Conservation (phyloP, 2,888 invertebrate species). For the Conomelus anceps region DNA sequence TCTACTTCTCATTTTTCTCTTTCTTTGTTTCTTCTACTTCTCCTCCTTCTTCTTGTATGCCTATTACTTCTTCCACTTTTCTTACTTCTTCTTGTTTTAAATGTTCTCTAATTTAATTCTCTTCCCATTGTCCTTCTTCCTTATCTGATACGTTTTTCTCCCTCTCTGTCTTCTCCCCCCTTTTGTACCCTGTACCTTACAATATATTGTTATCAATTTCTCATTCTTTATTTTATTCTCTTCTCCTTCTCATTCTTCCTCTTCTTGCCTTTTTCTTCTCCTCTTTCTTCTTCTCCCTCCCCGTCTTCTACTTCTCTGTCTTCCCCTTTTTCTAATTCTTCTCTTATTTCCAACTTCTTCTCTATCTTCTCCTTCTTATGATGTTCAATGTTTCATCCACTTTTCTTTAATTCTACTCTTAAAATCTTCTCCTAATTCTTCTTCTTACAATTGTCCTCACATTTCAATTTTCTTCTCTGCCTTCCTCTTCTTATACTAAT, state of each 20-base stretch:
- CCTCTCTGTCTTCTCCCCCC: too few relatives aligned
- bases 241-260: background rate
- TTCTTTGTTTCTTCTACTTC: too few relatives aligned
- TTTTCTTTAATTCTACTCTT: background rate
- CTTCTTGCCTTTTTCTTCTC: background rate
- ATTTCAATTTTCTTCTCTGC: background rate
- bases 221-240: background rate
- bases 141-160: too few relatives aligned
- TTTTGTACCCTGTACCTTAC: too few relatives aligned
- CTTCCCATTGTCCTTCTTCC: background rate
- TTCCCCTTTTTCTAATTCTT: background rate
- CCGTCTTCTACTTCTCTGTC: background rate
- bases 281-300: background rate
- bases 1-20: too few relatives aligned
- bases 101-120: too few relatives aligned
- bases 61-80: too few relatives aligned
- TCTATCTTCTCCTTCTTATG: background rate
- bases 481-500: background rate
- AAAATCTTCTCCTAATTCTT: background rate
- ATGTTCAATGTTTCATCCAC: too few relatives aligned
- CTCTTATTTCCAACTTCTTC: background rate
- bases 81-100: too few relatives aligned
- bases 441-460: background rate
- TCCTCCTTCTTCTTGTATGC: too few relatives aligned
- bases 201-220: background rate